These are phyloP conservation scores for Acanthochromis polyacanthus DNA, from an alignment of 2,113 vertebrate genomes.

Conservation along the genomic window DNA sequence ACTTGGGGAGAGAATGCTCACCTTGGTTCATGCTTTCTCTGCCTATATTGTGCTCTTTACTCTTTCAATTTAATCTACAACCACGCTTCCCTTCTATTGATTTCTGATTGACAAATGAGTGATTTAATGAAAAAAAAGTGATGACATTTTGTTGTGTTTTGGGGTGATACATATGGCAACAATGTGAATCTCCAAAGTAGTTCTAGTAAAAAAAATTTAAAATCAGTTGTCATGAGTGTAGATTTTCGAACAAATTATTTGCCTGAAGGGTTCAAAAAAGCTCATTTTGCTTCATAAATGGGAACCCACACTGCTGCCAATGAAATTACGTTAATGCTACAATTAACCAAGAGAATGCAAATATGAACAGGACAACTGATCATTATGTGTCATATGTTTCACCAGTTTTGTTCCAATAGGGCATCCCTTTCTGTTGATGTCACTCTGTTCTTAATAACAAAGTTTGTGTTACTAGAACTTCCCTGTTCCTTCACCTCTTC, in stretches of 20 bases:
- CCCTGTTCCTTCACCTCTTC: neutral
- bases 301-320: neutral
- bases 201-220: neutral
- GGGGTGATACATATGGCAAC: conserved; percentile 6
- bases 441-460: neutral
- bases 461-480: conserved; percentile 9
- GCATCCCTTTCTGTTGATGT: conserved; percentile 4
- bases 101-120: neutral
- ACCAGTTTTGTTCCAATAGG: conserved; percentile 13
- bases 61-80: neutral
- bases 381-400: neutral
- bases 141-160: neutral
- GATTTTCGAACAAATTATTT: conserved; percentile 11
- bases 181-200: neutral
- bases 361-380: neutral
- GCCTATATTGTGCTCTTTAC: conserved; percentile 6
- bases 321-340: neutral
- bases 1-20: conserved; percentile 7
- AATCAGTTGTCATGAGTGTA: neutral
- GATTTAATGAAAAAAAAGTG: neutral
- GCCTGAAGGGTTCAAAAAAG: neutral
- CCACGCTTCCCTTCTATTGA: neutral
- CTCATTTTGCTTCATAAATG: neutral
- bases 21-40: conserved; percentile 8
- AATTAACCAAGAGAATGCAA: neutral